A percentile compares a stretch with the other conserved stretches of the same genome.
Evolutionary conservation across 2,113 vertebrate genomes (phyloP).

Genomic region (Pithys albifrons): DNA sequence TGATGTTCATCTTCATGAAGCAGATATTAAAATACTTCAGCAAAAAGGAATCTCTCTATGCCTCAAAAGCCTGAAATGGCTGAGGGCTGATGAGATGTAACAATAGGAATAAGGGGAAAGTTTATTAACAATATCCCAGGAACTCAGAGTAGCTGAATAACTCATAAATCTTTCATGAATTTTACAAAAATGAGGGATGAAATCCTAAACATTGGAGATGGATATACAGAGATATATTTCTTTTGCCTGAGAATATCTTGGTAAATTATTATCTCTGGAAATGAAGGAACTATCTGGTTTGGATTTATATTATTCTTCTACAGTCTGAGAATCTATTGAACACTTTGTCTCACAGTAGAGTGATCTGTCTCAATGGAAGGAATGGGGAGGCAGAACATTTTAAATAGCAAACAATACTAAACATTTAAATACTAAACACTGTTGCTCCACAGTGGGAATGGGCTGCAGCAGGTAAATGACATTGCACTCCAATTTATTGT

Average conservation of each 20-base stretch:
- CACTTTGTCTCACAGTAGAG: neutral
- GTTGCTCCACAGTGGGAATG: neutral
- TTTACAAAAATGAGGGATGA: slow-evolving; percentile 45
- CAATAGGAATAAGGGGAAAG: neutral
- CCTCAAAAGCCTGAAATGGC: slow-evolving; percentile 18
- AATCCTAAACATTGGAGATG: slow-evolving; percentile 34
- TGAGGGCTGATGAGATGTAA: neutral
- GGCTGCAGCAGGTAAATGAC: neutral
- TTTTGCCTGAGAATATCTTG: neutral
- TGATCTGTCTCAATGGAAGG: neutral
- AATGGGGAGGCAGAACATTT: neutral
- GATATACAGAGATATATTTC: neutral
- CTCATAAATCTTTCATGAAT: slow-evolving; percentile 69
- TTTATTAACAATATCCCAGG: slow-evolving; percentile 53
- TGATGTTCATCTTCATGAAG: neutral
- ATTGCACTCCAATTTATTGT: neutral
- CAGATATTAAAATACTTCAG: slow-evolving; percentile 7
- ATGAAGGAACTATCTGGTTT: slow-evolving; percentile 45
- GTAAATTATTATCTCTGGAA: slow-evolving; percentile 58
- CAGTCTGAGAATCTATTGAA: neutral
- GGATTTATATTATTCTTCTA: slow-evolving; percentile 6
- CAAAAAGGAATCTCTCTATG: neutral
- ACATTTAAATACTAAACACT: neutral
- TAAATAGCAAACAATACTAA: neutral
- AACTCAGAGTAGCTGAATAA: slow-evolving; percentile 32